phyloP scores from a whole-genome alignment of 2,888 invertebrate genomes.

The Choristoneura rosaceana region DNA sequence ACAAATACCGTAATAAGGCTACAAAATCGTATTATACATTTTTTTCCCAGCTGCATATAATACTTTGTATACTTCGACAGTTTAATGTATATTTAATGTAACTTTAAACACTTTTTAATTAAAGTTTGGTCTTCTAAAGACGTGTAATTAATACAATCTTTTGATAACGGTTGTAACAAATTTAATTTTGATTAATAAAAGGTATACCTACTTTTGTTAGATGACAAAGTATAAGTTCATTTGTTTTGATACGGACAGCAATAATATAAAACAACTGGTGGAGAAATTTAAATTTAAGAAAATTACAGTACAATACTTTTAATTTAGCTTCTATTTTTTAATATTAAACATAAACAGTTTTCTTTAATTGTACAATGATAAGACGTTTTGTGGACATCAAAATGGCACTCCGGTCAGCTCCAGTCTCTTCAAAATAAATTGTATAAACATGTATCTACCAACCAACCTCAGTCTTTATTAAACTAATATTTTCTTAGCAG shows the following conservation, averaged over 20 bases:
- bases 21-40: background rate
- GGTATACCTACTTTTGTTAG: background rate
- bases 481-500: background rate
- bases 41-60: background rate
- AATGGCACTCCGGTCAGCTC: too few relatives aligned
- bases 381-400: too few relatives aligned
- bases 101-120: background rate
- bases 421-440: background rate
- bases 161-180: background rate
- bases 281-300: too few relatives aligned
- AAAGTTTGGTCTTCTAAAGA: background rate
- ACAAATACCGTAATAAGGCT: background rate
- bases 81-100: too few relatives aligned
- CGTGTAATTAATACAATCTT: background rate
- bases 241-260: too few relatives aligned
- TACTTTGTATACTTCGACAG: background rate
- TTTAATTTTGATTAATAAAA: background rate
- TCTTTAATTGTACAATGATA: too few relatives aligned
- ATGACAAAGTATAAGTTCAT: too few relatives aligned
- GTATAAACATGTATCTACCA: background rate
- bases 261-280: too few relatives aligned
- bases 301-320: too few relatives aligned
- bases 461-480: background rate
- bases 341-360: too few relatives aligned
- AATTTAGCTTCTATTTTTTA: too few relatives aligned